These are phyloP conservation scores for Halichoerus grypus DNA, from an alignment of 2,113 vertebrate genomes.

Conservation along the genomic window DNA sequence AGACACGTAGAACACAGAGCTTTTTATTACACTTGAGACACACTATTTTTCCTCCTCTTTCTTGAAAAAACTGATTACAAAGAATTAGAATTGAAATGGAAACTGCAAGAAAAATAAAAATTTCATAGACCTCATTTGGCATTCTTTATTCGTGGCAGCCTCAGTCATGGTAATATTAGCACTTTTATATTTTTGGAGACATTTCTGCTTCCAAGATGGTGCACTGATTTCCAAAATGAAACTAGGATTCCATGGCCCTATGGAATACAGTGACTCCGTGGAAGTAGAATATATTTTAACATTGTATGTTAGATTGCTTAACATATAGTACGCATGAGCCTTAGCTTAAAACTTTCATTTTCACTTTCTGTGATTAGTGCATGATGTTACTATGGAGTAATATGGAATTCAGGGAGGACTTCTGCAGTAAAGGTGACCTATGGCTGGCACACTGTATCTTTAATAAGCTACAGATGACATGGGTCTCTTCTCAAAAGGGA, in stretches of 20 bases:
- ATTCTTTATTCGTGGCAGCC: not conserved
- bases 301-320: conserved; percentile 24
- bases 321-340: not conserved
- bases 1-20: not conserved
- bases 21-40: conserved; percentile 40
- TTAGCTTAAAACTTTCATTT: conserved; percentile 37
- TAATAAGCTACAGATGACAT: conserved; percentile 83
- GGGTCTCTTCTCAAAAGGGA: conserved; percentile 82
- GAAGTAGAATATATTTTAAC: not conserved
- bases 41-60: not conserved
- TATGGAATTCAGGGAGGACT: conserved; percentile 53
- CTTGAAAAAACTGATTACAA: not conserved
- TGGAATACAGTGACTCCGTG: not conserved
- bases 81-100: not conserved
- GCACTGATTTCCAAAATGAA: conserved; percentile 18
- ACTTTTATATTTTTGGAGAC: not conserved
- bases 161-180: not conserved
- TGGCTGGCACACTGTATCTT: conserved; percentile 78
- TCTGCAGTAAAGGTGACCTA: conserved; percentile 75
- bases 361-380: conserved; percentile 57
- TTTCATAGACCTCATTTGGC: not conserved
- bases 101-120: not conserved
- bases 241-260: not conserved
- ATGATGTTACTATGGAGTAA: conserved; percentile 59
- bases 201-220: conserved; percentile 25